Evolutionary conservation across 1,140 invertebrate species (phyloP), one percentile per base, ranked within the genome.

Genomic region (Apis dorsata): DNA sequence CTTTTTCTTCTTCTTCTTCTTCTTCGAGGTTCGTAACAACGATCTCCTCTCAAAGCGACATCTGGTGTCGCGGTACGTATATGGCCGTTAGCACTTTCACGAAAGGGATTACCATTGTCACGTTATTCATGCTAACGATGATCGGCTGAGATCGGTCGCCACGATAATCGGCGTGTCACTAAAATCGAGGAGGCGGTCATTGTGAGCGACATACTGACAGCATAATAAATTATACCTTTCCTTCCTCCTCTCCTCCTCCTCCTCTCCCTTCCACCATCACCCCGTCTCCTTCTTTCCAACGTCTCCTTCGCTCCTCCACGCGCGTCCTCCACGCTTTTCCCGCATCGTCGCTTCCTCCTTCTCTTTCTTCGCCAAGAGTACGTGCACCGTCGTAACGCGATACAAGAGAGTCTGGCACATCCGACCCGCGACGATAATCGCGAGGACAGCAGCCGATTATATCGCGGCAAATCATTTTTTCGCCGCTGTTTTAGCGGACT

Each of bases 91-190:
- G 88, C 86, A 88, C 84, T 89, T 87, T 90, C 85, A 84, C 88
- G 86, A 88, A 87, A 88, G 86, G 92, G 91, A 93, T 93, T 92
- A 93, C 90, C 88, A 92, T 93, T 93, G 92, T 93, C 90, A 91
- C 90, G 90, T 92, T 93, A 93, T 93, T 93, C 92, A 93, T 93
- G 90, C 91, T 92, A 92, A 93, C 90, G 92, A 93, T 92, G 92
- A 93, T 93, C 92, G 91, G 91, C 75, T 75, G 91, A 93, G 93
- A 93, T 93, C 90, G 90, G 90, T 83, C 85, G 88, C 76, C 81
- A 84, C 86, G 92, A 93, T 93, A 93, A 93, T 92, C 90, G 88
- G 70, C 90, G 89, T 92, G 93, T 93, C 92, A 92, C 90, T 89
- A 91, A 91, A 93, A 93, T 93, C 90, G 89, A 92, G 90, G 89